Evolutionary conservation across 2,888 invertebrate genomes (phyloP).

Genomic region (Dexiosoma caninum): DNA sequence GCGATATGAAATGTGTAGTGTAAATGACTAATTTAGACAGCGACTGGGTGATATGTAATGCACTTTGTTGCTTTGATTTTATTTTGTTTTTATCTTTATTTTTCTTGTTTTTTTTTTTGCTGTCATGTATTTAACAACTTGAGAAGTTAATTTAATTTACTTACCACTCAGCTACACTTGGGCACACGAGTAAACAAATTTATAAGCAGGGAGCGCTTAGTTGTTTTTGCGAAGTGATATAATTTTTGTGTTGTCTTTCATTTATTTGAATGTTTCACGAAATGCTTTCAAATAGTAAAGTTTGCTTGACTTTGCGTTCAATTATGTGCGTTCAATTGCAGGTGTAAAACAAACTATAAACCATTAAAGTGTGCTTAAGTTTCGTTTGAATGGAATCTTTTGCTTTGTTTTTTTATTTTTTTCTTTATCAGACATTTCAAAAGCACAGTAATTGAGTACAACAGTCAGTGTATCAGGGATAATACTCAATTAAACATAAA

Average conservation of each 20-base stretch:
- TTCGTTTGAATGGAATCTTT: background rate
- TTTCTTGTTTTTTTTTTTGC: background rate
- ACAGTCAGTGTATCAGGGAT: conserved; percentile 8
- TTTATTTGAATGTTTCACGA: too few relatives aligned
- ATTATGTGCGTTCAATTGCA: too few relatives aligned
- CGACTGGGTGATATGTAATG: background rate
- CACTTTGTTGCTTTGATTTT: background rate
- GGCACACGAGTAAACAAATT: too few relatives aligned
- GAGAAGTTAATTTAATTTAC: conserved; percentile 55
- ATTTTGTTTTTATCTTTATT: background rate
- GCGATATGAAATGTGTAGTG: conserved; percentile 20
- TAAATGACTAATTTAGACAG: background rate
- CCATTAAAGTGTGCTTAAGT: background rate
- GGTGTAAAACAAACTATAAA: too few relatives aligned
- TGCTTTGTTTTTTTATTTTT: too few relatives aligned
- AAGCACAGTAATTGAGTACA: conserved; percentile 4
- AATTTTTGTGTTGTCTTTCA: too few relatives aligned
- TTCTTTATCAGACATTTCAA: too few relatives aligned
- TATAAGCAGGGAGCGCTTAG: too few relatives aligned
- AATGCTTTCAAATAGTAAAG: too few relatives aligned
- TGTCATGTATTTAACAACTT: background rate
- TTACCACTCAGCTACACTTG: background rate
- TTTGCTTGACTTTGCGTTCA: too few relatives aligned
- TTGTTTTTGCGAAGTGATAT: too few relatives aligned
- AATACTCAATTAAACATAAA: conserved; percentile 43